These are phyloP conservation scores for Podarcis raffonei DNA, from an alignment of 2,113 vertebrate species.

Conservation along the genomic window DNA sequence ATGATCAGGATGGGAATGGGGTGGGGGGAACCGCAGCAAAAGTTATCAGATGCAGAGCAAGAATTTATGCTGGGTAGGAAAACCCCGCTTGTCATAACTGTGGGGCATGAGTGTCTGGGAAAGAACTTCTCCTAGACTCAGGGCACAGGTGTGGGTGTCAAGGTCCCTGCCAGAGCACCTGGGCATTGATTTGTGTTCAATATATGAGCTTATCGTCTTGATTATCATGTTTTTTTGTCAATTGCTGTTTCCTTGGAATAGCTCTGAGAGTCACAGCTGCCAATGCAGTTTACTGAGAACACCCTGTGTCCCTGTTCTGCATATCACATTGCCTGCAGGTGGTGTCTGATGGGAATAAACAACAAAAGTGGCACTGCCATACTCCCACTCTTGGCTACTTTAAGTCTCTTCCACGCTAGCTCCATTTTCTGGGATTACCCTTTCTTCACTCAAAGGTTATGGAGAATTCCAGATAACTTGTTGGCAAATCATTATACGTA, in stretches of 20 bases:
- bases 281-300: not conserved
- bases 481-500: not conserved
- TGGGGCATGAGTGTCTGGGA: not conserved
- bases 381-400: not conserved
- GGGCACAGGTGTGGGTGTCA: not conserved
- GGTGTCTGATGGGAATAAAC: not conserved
- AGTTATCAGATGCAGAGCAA: slow-evolving; percentile 4
- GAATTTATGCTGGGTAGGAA: slow-evolving; percentile 13
- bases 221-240: not conserved
- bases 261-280: rapidly evolving
- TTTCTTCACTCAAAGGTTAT: not conserved
- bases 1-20: not conserved
- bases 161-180: not conserved
- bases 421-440: not conserved
- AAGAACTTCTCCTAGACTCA: not conserved
- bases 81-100: rapidly evolving
- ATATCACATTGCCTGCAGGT: not conserved
- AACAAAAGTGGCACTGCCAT: not conserved
- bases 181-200: not conserved
- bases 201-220: not conserved
- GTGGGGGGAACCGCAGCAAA: not conserved
- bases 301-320: not conserved
- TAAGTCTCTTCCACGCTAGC: not conserved
- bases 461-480: not conserved
- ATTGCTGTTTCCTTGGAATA: not conserved